Evolutionary conservation across 2,113 vertebrate species (phyloP), one percentile per base, ranked within the genome.

Genomic region (Gulo gulo): DNA sequence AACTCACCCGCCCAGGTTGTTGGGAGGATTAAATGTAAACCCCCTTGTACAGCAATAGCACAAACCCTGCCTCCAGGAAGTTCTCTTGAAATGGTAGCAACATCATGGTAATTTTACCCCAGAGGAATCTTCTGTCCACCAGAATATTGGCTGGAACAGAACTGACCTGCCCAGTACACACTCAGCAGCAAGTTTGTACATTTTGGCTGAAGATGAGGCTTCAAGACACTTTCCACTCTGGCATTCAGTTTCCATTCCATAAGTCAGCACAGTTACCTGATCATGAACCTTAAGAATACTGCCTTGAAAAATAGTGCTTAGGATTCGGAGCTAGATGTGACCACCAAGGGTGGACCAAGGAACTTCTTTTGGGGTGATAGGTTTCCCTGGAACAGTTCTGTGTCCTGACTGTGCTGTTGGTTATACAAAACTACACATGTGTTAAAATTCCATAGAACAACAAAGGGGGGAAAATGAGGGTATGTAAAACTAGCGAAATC

Each of bases 21-120:
- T 26, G 82, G 63, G 59, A 87, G 47, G 8, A 74, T 5, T 79
- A 6, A 80, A 84, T 0, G 15, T 14, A 4, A 18, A 59, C 13
- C 3, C 26, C 6, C 36, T 1, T 1, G 15, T 4, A 16, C 0
- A 36, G 34, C 45, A 80, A 84, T 3, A 61, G 52, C 45, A 71
- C 55, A 59, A 3, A 45, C 23, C 14, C 45, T 1, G 12, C 31
- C 42, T 36, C 7, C 36, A 15, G 61, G 52, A 83, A 83, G n/a
- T 42, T 34, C 88, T 91, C 39, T 7, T 31, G 39, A 59, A 57
- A 42, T 9, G 15, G n/a, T 3, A 6, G 39, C 47, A 23, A 47
- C 0, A 1, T 7, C 39, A 52, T 0, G 61, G 39, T 47, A 36
- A 47, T 47, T 71, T 55, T 34, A 45, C 18, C n/a, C 29, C 47